Evolutionary conservation across 2,113 vertebrate species (phyloP).

Genomic region (Oryzias javanicus): DNA sequence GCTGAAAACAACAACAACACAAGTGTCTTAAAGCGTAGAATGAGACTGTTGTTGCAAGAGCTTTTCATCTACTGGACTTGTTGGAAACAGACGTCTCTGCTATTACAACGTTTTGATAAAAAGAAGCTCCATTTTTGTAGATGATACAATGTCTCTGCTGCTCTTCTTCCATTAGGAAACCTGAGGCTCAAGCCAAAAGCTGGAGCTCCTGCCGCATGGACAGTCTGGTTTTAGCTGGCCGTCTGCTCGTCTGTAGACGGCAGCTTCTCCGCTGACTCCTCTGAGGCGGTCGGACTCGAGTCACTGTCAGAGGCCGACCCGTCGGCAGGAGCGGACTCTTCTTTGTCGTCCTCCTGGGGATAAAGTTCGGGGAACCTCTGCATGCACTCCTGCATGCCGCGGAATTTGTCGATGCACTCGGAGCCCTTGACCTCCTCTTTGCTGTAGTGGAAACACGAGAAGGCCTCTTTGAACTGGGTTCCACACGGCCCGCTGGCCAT

Average conservation of each 20-base stretch:
- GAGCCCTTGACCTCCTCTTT: slow-evolving; percentile 94
- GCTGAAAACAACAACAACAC: no score
- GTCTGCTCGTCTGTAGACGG: slow-evolving; percentile 50
- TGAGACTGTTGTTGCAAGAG: no score
- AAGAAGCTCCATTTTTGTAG: no score
- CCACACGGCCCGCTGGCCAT: slow-evolving; percentile 97
- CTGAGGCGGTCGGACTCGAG: slow-evolving; percentile 20
- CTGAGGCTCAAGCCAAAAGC: no score
- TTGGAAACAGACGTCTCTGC: no score
- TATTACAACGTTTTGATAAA: no score
- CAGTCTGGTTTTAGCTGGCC: slow-evolving; percentile 57
- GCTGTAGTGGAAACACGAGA: slow-evolving; percentile 98
- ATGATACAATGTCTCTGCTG: no score
- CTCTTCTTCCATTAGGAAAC: no score
- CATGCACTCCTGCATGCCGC: slow-evolving; percentile 97
- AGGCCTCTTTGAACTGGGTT: slow-evolving; percentile 95
- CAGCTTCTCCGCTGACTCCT: slow-evolving; percentile 10
- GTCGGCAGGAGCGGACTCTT: slow-evolving; percentile 31
- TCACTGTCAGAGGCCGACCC: slow-evolving; percentile 41
- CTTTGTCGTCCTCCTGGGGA: slow-evolving; percentile 89
- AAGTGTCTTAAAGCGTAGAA: no score
- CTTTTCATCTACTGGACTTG: no score
- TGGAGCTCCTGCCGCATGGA: no score
- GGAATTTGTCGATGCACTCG: slow-evolving; percentile 92
- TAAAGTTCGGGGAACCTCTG: slow-evolving; percentile 95